Evolutionary conservation across 2,113 vertebrate genomes (phyloP).

Genomic region (Chamaetylas fuelleborni): DNA sequence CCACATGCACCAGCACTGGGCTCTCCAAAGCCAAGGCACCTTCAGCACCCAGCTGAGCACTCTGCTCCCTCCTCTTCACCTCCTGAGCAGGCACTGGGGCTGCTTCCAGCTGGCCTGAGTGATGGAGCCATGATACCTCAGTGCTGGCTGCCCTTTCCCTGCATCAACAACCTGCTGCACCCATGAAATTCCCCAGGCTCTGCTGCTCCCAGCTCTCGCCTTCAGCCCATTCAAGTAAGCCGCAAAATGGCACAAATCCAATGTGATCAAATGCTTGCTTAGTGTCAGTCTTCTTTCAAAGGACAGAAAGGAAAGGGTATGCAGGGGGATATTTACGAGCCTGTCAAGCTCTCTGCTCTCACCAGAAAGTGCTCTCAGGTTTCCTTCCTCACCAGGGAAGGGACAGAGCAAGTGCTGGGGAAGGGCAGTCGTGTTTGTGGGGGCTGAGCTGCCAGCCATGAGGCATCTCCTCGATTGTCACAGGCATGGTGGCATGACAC

Average conservation of each 20-base stretch:
- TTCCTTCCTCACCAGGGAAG: neutral
- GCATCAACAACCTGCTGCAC: neutral
- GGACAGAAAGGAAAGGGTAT: conserved; percentile 15
- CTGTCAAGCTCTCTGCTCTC: neutral
- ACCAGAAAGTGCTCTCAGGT: conserved; percentile 26
- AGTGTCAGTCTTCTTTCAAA: conserved; percentile 30
- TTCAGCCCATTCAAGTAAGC: conserved; percentile 9
- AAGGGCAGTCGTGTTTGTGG: fast-evolving
- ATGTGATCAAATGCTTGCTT: neutral
- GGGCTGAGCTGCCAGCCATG: neutral
- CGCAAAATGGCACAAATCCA: conserved; percentile 50
- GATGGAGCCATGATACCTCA: neutral
- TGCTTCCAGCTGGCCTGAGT: neutral
- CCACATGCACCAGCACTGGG: neutral
- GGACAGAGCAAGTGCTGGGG: neutral
- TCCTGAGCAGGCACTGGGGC: neutral
- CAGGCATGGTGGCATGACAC: neutral
- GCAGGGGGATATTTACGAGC: neutral
- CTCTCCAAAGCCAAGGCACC: neutral
- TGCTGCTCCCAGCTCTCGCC: neutral
- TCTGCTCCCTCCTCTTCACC: neutral
- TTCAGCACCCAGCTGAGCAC: neutral
- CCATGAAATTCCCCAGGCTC: neutral
- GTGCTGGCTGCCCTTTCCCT: neutral
- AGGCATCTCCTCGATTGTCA: neutral